These are phyloP conservation scores for Daubentonia madagascariensis DNA, from an alignment of 2,113 vertebrate genomes.

Conservation along the genomic window DNA sequence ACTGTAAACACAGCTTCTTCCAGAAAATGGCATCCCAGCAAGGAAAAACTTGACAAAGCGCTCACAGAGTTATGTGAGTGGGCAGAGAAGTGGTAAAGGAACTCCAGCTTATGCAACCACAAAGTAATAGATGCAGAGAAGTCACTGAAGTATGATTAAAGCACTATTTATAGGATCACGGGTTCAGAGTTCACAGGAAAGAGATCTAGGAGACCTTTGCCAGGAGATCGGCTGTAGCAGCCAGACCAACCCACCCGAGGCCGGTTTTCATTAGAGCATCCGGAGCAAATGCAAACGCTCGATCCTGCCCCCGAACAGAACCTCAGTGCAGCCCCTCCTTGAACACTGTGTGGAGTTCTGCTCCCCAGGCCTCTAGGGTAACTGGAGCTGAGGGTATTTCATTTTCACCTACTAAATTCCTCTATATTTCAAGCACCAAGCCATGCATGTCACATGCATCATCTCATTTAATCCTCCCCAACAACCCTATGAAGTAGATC, in stretches of 20 bases:
- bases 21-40: neutral
- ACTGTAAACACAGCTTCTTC: neutral
- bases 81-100: neutral
- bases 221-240: neutral
- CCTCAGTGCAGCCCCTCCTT: neutral
- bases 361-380: neutral
- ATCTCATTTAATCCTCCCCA: neutral
- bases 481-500: neutral
- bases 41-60: neutral
- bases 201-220: neutral
- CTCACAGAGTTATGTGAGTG: neutral
- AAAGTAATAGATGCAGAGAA: neutral
- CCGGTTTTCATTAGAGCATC: neutral
- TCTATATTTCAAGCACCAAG: neutral
- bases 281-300: neutral
- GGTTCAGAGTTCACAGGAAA: neutral
- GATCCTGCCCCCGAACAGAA: neutral
- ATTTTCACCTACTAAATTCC: neutral
- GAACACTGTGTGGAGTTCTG: too few species aligned
- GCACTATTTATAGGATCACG: neutral
- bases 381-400: neutral
- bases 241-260: neutral
- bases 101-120: neutral
- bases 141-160: neutral
- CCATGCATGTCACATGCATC: fast-evolving